Evolutionary conservation across 1,140 invertebrate species (phyloP), one percentile per base, ranked within the genome.

Genomic region (Solenopsis invicta): DNA sequence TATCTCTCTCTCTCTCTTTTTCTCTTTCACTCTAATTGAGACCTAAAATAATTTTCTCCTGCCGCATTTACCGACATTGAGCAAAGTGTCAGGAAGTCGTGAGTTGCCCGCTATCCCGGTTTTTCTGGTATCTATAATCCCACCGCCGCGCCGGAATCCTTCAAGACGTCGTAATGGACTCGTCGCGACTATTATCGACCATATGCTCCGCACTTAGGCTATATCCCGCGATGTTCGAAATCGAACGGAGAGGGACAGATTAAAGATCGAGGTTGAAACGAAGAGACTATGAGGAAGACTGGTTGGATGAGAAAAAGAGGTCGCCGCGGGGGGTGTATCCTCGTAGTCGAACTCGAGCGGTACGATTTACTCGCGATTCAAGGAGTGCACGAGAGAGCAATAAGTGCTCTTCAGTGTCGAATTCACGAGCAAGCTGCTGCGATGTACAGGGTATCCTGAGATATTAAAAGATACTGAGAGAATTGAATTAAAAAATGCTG

Each of bases 361-460:
- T 74, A 87, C 69, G 78, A 87, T 87, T 87, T 85, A 75, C 80
- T 87, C 69, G 50, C 29, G 61, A 84, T 50, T 82, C 62, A 45
- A 81, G 78, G 56, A 64, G 85, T 72, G 75, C 72, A 82, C 77
- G 48, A 71, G 80, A 91, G 87, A 78, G 64, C 89, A 89, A 91
- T 91, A 91, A 91, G 90, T 90, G 87, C 89, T 89, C 87, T 89
- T 91, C 90, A 82, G 85, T 90, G 87, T 90, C 80, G 50, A 91
- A 91, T 90, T 86, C 75, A 85, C 85, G 61, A 81, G 69, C 87
- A 82, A 76, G 59, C 77, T 89, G 71, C 50, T 45, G n/a, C 18
- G 62, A 85, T 67, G 45, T 78, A 88, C 48, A 77, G 52, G 37
- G 45, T 84, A 41, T 13, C 45, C 41, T 21, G 29, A 56, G 69